Conservation (phyloP, 2,888 invertebrate species). For the Pristionchus exspectatus region DNA sequence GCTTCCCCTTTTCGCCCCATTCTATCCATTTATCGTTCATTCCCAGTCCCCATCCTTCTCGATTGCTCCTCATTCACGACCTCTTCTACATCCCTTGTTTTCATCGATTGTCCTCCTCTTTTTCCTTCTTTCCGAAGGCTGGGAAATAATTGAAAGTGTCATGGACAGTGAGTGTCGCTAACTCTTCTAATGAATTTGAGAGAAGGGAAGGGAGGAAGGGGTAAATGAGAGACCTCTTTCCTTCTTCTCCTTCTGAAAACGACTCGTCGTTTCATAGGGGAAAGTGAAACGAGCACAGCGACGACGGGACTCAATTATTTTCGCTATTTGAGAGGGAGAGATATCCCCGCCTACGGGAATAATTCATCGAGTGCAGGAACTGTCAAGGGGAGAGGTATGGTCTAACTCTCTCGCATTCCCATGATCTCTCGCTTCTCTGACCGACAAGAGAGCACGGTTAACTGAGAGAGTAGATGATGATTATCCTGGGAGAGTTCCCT, state of each 20-base stretch:
- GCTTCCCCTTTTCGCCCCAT: not conserved
- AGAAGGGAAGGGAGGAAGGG: slow-evolving; percentile 12
- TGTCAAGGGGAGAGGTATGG: not conserved
- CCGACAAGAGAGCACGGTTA: not conserved
- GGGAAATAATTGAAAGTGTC: slow-evolving; percentile 36
- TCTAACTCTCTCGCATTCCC: not conserved
- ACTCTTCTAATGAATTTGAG: slow-evolving; percentile 49
- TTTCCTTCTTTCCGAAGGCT: not conserved
- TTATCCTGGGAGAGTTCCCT: not conserved
- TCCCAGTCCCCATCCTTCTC: not conserved
- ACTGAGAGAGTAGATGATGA: too few species aligned
- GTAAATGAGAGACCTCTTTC: slow-evolving; percentile 26
- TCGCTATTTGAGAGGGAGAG: slow-evolving; percentile 44
- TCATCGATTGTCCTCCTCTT: slow-evolving; percentile 1
- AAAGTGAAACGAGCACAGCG: too few species aligned
- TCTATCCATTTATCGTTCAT: not conserved
- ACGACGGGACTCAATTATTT: slow-evolving; percentile 33
- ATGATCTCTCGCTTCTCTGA: not conserved
- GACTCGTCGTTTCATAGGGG: slow-evolving; percentile 25
- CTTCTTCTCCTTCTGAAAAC: slow-evolving; percentile 38
- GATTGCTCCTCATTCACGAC: not conserved
- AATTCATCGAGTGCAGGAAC: slow-evolving; percentile 30
- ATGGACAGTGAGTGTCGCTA: slow-evolving; percentile 37
- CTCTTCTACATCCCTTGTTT: slow-evolving; percentile 9
- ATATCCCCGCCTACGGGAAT: slow-evolving; percentile 23